Base-by-base conservation (phyloP, 2,888 invertebrate genomes). In the Coleophora flavipennella region DNA sequence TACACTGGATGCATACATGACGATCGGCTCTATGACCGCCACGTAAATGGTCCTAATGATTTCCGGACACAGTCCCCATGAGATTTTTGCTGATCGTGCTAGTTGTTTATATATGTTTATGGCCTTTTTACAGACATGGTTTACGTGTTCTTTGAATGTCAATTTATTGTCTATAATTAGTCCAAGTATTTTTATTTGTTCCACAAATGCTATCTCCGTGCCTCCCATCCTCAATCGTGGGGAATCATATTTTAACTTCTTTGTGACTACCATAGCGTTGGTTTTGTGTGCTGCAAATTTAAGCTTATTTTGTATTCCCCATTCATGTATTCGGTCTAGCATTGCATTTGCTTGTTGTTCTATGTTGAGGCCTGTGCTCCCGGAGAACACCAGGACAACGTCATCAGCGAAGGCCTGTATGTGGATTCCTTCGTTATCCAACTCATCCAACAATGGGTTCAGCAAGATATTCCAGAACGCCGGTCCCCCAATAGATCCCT, bases 391-490 rank as follows among this genome's bases (percentile, higher is more conserved):
- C 2, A 49, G 33, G 0, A 42, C 38, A 4, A 48, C 27, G 12
- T 43, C 43, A 13, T 43, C 45, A 1, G 49, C 46, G 25, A 42
- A 48, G 0, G 48, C 45, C 28, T 48, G 48, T n/a, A 11, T 37
- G 35, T 31, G 43, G 35, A 3, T 27, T 14, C 1, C 37, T 37
- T 14, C 14, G 26, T 6, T 10, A 7, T 31, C 37, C 2, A 42
- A 39, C 1, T 28, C 20, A 8, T 33, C 25, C 7, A 45, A 32
- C 1, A 45, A 38, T 1, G 43, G 39, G 25, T 47, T 44, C 13
- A 47, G 33, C 0, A 49, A 12, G 0, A 49, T 13, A 27, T 47
- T 49, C 49, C 47, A 47, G 0, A 44, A 14, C 1, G 39, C 42
- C 0, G 48, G 45, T 0, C 48, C 45, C 0, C 44, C 48, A 3